Evolutionary conservation across 2,888 invertebrate genomes (phyloP), one percentile per base, ranked within the genome.

Genomic region (Unio pictorum): DNA sequence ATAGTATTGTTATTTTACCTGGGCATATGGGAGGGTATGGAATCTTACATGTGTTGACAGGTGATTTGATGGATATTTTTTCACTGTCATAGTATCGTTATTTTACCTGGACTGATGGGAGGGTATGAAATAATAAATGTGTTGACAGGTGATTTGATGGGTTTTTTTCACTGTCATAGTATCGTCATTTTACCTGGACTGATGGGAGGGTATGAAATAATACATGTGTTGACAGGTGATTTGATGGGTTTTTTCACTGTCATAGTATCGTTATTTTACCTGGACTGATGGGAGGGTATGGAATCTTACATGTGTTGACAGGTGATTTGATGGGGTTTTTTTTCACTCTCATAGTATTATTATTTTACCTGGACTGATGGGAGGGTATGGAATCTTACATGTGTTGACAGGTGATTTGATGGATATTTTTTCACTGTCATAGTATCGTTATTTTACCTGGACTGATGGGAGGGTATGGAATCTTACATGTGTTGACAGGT

Each of bases 81-180:
- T 57, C 23, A 57, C 61, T 30, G 30, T 5, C 30, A 5, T 30
- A 5, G 23, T 23, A 23, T 23, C 23, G 23, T 23, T 23, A 23
- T 23, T 23, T 23, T 23, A 23, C 23, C 23, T 23, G 23, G 23
- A 23, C 23, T 23, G 23, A 23, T 23, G 23, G 23, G 23, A 23
- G 23, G 23, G 23, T 23, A 23, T 23, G 23, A 0, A 93, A 94
- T 4, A 92, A 94, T 80, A 92, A 93, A 82, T 93, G 94, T 3
- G 93, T 93, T 81, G 98, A 98, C 91, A 94, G 93, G 93, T 93
- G n/a, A n/a, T n/a, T n/a, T n/a, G n/a, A n/a, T n/a, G n/a, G n/a
- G n/a, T n/a, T n/a, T n/a, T 20, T 57, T 57, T 57, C 23, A 57
- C 61, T 30, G 30, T 5, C 30, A 5, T 30, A 5, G 23, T 23